Evolutionary conservation across 2,113 vertebrate genomes (phyloP), one percentile per base, ranked within the genome.

Genomic region (Echinops telfairi): DNA sequence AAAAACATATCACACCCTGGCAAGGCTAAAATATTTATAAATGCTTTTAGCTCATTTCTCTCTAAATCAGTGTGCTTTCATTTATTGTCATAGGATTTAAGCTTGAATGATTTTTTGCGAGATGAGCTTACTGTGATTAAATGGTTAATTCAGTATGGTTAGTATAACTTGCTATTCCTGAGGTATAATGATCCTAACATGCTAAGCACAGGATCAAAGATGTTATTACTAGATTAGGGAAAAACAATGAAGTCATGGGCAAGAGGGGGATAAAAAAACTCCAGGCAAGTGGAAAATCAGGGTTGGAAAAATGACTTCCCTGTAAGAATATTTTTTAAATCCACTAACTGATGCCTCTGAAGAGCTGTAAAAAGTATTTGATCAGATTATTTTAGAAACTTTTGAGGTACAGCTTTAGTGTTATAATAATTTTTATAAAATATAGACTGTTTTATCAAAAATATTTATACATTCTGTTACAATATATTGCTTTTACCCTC

Each of bases 401-500:
- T 98, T 97, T 98, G 98, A 98, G 98, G 98, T 98, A 98, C 98
- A 98, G 98, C 90, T 98, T 98, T 98, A 98, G 98, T 98, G 98
- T 98, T 98, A 97, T 93, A 97, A 97, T 98, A 98, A 90, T 66
- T 96, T 98, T 98, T 96, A 98, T 96, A 97, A 98, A 98, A 98
- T 98, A 98, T 97, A 98, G 97, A 98, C 90, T 96, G 97, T 89
- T 98, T 97, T 98, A 98, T 98, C 92, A 98, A 98, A 98, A 98
- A 98, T 98, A 98, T 98, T 97, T 98, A 98, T 98, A 98, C 98
- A 98, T 98, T 98, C 98, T 98, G 96, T 97, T 98, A 98, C 76
- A 97, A 97, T 80, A 92, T 98, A 98, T 98, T 98, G 98, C 98
- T 98, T 98, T 98, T 97, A 96, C 96, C 96, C 98, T 98, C 89